Evolutionary conservation across 2,797 vertebrate species (phyloP).

Genomic region (Centroberyx gerrardi): DNA sequence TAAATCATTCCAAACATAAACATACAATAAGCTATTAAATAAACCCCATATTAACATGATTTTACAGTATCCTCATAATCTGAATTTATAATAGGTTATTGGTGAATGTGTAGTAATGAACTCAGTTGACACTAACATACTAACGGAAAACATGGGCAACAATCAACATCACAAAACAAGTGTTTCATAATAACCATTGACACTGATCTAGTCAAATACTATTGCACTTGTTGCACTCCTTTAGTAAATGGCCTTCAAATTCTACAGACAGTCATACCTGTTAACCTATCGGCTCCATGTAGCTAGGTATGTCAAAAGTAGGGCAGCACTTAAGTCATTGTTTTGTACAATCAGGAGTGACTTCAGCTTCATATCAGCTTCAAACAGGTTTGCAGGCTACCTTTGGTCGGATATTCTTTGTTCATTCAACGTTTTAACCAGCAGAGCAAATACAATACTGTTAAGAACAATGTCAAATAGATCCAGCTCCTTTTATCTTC

Average conservation of each 20-base stretch:
- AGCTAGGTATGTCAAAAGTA: conserved; percentile 16
- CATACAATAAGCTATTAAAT: too few species aligned
- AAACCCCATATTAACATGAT: too few species aligned
- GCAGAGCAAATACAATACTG: conserved; percentile 19
- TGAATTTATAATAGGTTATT: background rate
- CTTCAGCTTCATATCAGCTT: background rate
- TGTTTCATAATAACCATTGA: conserved; percentile 38
- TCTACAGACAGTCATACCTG: conserved; percentile 36
- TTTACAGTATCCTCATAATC: too few species aligned
- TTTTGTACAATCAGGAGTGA: conserved; percentile 19
- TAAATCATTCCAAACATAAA: too few species aligned
- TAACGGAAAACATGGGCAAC: conserved; percentile 17
- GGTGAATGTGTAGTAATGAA: background rate
- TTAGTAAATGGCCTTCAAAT: conserved; percentile 29
- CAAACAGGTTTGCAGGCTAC: conserved; percentile 14
- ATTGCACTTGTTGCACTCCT: conserved; percentile 55
- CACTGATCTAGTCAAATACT: conserved; percentile 60
- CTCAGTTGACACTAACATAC: conserved; percentile 1
- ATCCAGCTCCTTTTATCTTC: background rate
- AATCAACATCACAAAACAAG: conserved; percentile 29
- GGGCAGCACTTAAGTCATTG: conserved; percentile 25
- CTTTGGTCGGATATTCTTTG: conserved; percentile 47
- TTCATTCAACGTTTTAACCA: conserved; percentile 19
- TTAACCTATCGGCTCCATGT: conserved; percentile 59
- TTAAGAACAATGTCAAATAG: background rate